Evolutionary conservation across 2,113 vertebrate species (phyloP), one percentile per base, ranked within the genome.

Genomic region (Alethe castanea): DNA sequence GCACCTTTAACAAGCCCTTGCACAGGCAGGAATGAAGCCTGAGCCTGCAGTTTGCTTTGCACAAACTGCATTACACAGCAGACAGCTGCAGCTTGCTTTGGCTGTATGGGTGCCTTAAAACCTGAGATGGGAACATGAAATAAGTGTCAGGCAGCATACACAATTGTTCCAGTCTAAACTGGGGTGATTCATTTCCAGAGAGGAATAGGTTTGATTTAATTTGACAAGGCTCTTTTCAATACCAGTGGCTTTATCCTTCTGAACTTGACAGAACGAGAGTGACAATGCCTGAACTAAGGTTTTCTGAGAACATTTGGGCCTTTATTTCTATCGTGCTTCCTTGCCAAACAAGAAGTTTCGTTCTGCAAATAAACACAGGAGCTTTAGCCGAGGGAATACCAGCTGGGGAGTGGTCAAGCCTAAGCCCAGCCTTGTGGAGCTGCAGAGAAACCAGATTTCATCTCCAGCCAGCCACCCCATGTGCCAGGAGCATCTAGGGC

Each of bases 101-200:
- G 69, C 67, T 85, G 22, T 65, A 45, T 18, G 14, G 44, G 22
- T 28, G 14, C 54, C 67, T 61, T 80, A 74, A 95, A 77, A 93
- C 57, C 26, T 52, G 26, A 33, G 29, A 54, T 16, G 8, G 59
- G 66, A 82, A 87, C 50, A 74, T 47, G 59, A 64, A 71, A 48
- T 38, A 71, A 61, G 57, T 57, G n/a, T 92, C 73, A 71, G 92
- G 79, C 78, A 83, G 47, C 69, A 60, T 14, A 64, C 19, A 8
- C 4, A 6, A 31, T 81, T 86, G 28, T 80, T 96, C 85, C 93
- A 77, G 48, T 71, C 62, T 71, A 95, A 97, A 86, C 62, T 84
- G 74, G 33, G 60, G 69, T 69, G 40, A 79, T 71, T 72, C 12
- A 74, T 77, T 93, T 92, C 66, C 50, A 74, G 48, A 78, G 56